A percentile compares a stretch with the other conserved stretches of the same genome.
Conservation (phyloP, 2,797 vertebrate genomes). For the Poecilia wingei region DNA sequence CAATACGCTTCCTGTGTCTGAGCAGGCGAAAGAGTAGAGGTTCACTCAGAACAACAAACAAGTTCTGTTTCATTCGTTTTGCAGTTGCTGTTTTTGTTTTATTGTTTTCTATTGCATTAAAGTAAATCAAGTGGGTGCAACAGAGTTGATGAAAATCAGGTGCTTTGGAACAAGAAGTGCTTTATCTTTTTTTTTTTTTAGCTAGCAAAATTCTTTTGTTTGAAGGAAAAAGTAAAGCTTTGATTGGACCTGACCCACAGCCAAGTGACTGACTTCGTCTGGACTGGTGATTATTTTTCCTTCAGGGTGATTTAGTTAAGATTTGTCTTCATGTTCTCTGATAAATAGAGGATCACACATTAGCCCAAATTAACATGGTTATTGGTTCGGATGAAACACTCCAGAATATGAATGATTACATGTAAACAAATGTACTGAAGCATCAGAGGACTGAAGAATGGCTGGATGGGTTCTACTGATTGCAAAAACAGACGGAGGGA, state of each 20-base stretch:
- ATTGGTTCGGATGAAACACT: background rate
- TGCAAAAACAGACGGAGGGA: too few species aligned
- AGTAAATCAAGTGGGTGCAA: constrained; percentile 38
- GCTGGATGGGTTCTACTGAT: too few species aligned
- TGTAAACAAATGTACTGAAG: background rate
- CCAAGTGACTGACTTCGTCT: background rate
- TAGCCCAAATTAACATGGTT: background rate
- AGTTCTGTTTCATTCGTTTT: constrained; percentile 34
- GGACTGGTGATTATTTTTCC: background rate
- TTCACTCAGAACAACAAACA: constrained; percentile 21
- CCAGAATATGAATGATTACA: background rate
- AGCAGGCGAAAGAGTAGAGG: constrained; percentile 37
- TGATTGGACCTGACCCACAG: background rate
- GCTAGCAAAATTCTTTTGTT: background rate
- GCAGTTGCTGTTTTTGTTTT: constrained; percentile 17
- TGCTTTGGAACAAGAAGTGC: constrained; percentile 6
- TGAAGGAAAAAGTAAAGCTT: background rate
- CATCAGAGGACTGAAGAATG: background rate
- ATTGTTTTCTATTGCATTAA: constrained; percentile 30
- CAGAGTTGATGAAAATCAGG: constrained; percentile 47
- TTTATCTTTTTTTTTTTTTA: background rate
- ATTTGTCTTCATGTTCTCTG: background rate
- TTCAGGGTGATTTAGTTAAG: background rate
- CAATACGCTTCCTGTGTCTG: constrained; percentile 46
- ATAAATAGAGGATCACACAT: background rate